phyloP scores from a whole-genome alignment of 64 coral and sea anemone genomes.

The Catalaphyllia jardinei region DNA sequence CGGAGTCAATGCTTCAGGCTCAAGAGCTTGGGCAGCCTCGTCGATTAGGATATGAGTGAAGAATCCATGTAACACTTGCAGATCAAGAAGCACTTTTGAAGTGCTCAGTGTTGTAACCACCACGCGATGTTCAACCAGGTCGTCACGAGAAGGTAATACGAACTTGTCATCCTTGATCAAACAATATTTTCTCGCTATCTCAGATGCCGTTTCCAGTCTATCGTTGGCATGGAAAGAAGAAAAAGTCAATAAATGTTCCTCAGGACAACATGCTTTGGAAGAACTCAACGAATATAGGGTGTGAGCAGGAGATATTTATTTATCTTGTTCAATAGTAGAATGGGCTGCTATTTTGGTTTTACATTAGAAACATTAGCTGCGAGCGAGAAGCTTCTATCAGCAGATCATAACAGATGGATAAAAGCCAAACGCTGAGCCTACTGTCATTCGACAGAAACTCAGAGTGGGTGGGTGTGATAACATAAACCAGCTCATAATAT shows the following conservation, averaged over 20 bases:
- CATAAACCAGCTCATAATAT: no score
- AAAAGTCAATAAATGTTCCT: not conserved
- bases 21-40: constrained; percentile 90
- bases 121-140: constrained; percentile 63
- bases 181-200: constrained; percentile 53
- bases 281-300: no score
- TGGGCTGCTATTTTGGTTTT: no score
- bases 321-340: no score
- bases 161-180: constrained; percentile 51
- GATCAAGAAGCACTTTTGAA: constrained; percentile 67
- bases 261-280: no score
- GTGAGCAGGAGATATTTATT: no score
- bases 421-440: no score
- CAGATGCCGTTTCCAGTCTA: constrained; percentile 47
- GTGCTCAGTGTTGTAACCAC: constrained; percentile 77
- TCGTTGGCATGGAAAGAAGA: not conserved
- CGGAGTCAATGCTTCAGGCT: constrained; percentile 79
- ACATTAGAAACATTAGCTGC: no score
- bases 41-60: constrained; percentile 93
- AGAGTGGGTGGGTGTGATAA: no score
- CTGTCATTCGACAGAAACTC: no score
- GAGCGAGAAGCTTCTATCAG: no score
- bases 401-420: no score
- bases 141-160: constrained; percentile 56
- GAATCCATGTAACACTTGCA: constrained; percentile 72